phyloP scores from a whole-genome alignment of 1,140 invertebrate species.

The Procambarus virginalis region DNA sequence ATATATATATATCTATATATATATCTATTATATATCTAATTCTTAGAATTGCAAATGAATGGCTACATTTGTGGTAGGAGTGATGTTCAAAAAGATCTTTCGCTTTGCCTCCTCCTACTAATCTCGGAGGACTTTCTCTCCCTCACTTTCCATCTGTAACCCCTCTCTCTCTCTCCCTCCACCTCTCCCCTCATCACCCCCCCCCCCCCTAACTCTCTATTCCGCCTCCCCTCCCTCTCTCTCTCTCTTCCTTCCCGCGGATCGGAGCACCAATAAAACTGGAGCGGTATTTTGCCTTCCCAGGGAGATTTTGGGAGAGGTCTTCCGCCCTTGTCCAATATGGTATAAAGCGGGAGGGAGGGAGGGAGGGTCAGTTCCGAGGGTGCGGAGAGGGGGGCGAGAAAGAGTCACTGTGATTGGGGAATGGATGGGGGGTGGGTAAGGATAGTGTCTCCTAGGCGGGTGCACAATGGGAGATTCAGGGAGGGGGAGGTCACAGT shows the following conservation, averaged over 20 bases:
- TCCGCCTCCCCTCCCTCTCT: background rate
- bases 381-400: background rate
- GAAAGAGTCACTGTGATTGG: background rate
- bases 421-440: no score
- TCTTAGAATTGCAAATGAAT: no score
- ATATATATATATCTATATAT: no score
- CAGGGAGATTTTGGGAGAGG: background rate
- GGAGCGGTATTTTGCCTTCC: conserved; percentile 37
- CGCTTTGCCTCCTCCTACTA: background rate
- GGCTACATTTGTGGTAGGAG: no score
- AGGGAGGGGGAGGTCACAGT: no score
- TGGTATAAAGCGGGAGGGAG: background rate
- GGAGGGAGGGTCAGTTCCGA: background rate
- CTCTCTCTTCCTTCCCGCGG: background rate
- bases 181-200: background rate
- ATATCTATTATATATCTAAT: no score
- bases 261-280: conserved; percentile 28
- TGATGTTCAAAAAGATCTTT: background rate
- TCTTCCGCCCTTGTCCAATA: conserved; percentile 28
- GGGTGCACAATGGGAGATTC: no score
- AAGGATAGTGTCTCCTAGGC: no score
- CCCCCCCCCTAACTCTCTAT: background rate
- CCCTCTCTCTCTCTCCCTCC: background rate
- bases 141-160: background rate
- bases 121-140: no score